Base-by-base conservation (phyloP, 2,888 invertebrate species). In the Xanthorhoe spadicearia region DNA sequence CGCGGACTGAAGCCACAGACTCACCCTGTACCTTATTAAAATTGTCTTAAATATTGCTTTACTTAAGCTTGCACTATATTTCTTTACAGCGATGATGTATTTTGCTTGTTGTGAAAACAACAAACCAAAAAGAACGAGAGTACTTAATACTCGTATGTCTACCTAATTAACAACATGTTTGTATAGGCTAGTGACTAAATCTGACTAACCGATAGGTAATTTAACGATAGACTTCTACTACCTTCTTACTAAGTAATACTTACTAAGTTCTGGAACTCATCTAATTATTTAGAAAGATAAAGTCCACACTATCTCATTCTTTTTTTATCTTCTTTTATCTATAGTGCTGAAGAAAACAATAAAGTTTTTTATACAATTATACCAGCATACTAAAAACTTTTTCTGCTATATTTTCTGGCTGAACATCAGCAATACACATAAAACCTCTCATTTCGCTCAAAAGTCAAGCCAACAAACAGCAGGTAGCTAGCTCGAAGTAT, bases 1-100 rank as follows among this genome's bases (percentile, higher is more conserved):
- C 75, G 66, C 74, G 76, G 76, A 71, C 74, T 48, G 48, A 35
- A 65, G 60, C 78, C 81, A 71, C 82, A 77, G 74, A 74, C 74
- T 59, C 72, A 74, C 77, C 77, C 70, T 64, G 68, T 61, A 71
- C 51, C 71, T 68, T 73, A 73, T 73, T 74, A 73, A 76, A 73
- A 75, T 72, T 68, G 67, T 73, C 72, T 75, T 72, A 68, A 70
- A 71, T 65, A 72, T 64, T 69, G 48, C 64, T 62, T 23, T 64
- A 66, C 63, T 61, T 62, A 62, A 69, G 63, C 69, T 64, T 68
- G 57, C 35, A 66, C 61, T 61, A 49, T 32, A 28, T 54, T 50
- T 43, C 17, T 54, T 49, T 23, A 53, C 17, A 48, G 17, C 35
- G 53, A n/a, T n/a, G n/a, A n/a, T n/a, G 23, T 54, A 35, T 17